These are phyloP conservation scores for Stichopus horrens DNA, from an alignment of 53 echinoderm and acorn worm species.

Conservation along the genomic window DNA sequence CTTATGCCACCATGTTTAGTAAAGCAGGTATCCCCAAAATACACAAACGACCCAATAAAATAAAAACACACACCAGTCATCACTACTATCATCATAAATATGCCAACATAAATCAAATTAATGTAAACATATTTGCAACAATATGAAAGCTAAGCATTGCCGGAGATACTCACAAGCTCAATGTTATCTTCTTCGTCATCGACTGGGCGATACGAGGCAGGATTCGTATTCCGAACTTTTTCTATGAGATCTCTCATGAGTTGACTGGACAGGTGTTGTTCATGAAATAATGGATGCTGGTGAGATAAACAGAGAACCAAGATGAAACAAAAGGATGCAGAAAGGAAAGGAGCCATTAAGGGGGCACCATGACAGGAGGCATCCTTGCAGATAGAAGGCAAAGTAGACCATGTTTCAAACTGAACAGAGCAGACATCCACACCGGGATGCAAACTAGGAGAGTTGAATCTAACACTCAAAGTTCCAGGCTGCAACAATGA, in stretches of 20 bases:
- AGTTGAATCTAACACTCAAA: too few species aligned
- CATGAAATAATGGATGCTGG: slow-evolving; percentile 76
- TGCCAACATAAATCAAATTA: too few species aligned
- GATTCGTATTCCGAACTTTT: slow-evolving; percentile 86
- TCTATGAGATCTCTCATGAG: slow-evolving; percentile 86
- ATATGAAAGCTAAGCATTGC: neutral
- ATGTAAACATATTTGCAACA: too few species aligned
- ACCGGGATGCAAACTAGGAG: too few species aligned
- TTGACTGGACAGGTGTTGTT: slow-evolving; percentile 64
- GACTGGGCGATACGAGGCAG: slow-evolving; percentile 63
- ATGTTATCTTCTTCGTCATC: slow-evolving; percentile 80
- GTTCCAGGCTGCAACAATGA: too few species aligned
- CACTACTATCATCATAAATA: too few species aligned
- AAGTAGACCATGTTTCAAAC: neutral
- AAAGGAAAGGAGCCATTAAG: neutral
- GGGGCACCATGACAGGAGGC: too few species aligned
- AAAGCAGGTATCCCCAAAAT: too few species aligned
- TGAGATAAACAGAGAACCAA: neutral
- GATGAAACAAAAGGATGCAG: neutral
- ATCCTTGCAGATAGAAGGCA: too few species aligned
- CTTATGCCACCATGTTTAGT: too few species aligned
- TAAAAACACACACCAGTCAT: too few species aligned
- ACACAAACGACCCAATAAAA: too few species aligned
- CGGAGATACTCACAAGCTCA: slow-evolving; percentile 15
- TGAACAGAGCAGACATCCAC: neutral